Evolutionary conservation across 2,113 vertebrate genomes (phyloP), one percentile per base, ranked within the genome.

Genomic region (Salvelinus namaycush): DNA sequence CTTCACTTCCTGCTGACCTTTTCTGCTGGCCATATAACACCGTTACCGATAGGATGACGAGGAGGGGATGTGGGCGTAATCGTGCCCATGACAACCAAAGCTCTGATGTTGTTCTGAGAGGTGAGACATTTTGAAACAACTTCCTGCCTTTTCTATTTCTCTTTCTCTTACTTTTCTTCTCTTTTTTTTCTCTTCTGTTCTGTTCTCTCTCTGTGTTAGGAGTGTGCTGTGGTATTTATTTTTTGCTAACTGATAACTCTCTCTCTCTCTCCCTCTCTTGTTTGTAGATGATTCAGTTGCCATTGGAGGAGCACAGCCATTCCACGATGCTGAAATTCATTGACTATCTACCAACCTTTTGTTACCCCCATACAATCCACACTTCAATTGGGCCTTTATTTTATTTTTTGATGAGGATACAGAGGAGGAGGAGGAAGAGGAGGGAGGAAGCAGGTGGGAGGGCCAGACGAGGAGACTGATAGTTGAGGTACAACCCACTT

Each of bases 31-130:
- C 88, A 29, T 83, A 86, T 80, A 59, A 84, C 84, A 22, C 72
- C 74, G 85, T 89, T 79, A 76, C 84, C 80, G 54, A 54, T 94
- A 99, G 98, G 97, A 99, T 93, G 98, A 99, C 67, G 98, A 99
- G 93, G 98, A 99, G 94, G 97, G 98, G 81, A 99, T 99, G 91
- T 99, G 98, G 98, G 98, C 98, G 88, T 99, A 97, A 95, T 93
- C 87, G 34, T 91, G 92, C 93, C 94, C 92, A 86, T 90, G 93
- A 90, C 81, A 94, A 96, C 95, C 96, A 98, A 98, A 97, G 95
- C 95, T 95, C 92, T 94, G 94, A 93, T 95, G 93, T 95, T 96
- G 91, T 96, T 98, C 94, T 95, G 92, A 95, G 91, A 94, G 97
- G 98, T 99, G 92, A 99, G 97, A 74, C 73, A 24, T 72, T 31